Conservation (phyloP, 2,113 vertebrate genomes). For the Seriola dumerili region DNA sequence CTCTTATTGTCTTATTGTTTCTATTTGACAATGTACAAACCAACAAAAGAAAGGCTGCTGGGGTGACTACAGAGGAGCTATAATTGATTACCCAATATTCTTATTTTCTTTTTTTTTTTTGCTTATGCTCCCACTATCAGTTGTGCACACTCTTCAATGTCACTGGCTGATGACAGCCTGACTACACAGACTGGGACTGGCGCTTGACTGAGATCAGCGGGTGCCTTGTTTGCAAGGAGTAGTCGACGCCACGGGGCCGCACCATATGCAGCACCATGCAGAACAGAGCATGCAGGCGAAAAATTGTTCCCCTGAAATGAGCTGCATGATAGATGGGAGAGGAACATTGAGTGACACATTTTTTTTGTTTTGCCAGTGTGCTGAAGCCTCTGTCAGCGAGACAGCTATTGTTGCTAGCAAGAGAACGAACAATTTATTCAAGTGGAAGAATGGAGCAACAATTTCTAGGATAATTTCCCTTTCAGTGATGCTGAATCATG, state of each 20-base stretch:
- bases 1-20: neutral
- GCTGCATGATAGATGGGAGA: conserved; percentile 46
- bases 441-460: conserved; percentile 42
- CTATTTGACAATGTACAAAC: neutral
- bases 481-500: conserved; percentile 51
- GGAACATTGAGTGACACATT: conserved; percentile 46
- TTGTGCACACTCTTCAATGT: neutral
- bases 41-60: neutral
- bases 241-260: conserved; percentile 31
- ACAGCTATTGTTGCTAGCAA: conserved; percentile 43
- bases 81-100: neutral
- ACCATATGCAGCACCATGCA: conserved; percentile 32
- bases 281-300: conserved; percentile 36
- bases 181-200: conserved; percentile 36
- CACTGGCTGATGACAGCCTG: conserved; percentile 15
- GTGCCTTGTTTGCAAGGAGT: conserved; percentile 48
- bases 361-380: conserved; percentile 37
- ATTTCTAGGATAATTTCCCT: conserved; percentile 61
- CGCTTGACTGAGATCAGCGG: conserved; percentile 37
- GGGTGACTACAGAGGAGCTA: conserved; percentile 15
- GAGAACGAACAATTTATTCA: conserved; percentile 46
- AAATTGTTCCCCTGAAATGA: conserved; percentile 55
- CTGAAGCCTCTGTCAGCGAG: conserved; percentile 20
- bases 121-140: neutral
- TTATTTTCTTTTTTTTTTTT: neutral